These are phyloP conservation scores for Pollachius pollachius DNA, from an alignment of 2,113 vertebrate species.

Conservation along the genomic window DNA sequence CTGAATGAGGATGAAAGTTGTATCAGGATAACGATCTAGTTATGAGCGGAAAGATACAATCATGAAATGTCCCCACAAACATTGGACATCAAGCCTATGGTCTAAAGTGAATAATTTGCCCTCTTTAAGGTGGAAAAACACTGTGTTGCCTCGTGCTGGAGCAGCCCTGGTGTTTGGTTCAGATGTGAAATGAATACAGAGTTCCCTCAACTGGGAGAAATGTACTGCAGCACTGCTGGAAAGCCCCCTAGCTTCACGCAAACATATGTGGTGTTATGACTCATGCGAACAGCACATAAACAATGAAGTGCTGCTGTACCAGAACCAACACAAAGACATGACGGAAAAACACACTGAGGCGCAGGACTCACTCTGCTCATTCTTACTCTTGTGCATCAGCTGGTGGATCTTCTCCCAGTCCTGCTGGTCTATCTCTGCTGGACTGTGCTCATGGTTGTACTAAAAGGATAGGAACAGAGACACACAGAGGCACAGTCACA, in stretches of 20 bases:
- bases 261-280: conserved; percentile 32
- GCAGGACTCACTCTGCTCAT: conserved; percentile 81
- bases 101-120: too few relatives aligned
- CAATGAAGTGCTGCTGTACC: conserved; percentile 13
- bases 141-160: too few relatives aligned
- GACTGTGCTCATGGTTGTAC: conserved; percentile 77
- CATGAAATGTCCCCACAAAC: too few relatives aligned
- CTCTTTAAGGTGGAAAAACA: too few relatives aligned
- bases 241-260: conserved; percentile 38
- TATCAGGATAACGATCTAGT: neutral
- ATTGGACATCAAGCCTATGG: too few relatives aligned
- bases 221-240: conserved; percentile 27
- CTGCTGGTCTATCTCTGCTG: conserved; percentile 73
- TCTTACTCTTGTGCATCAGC: conserved; percentile 85
- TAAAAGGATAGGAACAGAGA: conserved; percentile 35
- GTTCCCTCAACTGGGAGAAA: conserved; percentile 40
- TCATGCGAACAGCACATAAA: conserved; percentile 30
- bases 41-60: too few relatives aligned
- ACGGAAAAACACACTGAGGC: neutral
- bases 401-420: conserved; percentile 82
- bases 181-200: conserved; percentile 3
- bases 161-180: too few relatives aligned
- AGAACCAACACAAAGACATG: conserved; percentile 16
- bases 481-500: neutral
- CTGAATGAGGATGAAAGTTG: neutral